Conservation (phyloP, 1,140 invertebrate genomes). For the Drosophila bipectinata region DNA sequence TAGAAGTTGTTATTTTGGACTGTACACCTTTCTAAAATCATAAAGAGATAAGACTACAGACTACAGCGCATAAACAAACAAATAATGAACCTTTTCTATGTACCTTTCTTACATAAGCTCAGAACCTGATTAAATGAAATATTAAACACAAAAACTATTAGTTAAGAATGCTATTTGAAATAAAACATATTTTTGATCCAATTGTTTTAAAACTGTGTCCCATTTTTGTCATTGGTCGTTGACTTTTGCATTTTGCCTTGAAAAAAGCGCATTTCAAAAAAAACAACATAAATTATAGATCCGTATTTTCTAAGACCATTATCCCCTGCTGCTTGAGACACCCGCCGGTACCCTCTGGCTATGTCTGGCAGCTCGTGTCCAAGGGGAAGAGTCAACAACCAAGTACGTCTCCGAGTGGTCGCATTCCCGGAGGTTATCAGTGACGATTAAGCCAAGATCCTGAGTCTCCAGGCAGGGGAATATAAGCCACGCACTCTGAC, state of each 20-base stretch:
- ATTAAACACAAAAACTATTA: not conserved
- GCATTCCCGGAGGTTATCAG: constrained; percentile 29
- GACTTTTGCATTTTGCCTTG: too few relatives aligned
- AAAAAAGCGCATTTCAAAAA: not conserved
- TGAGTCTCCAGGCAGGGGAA: not conserved
- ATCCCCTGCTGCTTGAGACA: not conserved
- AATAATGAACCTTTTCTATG: not conserved
- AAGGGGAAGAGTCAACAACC: constrained; percentile 37
- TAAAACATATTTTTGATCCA: too few relatives aligned
- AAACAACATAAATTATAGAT: not conserved
- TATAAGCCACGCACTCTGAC: constrained; percentile 33
- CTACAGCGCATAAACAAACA: not conserved
- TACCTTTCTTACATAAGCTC: constrained; percentile 1
- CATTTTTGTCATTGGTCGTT: too few relatives aligned
- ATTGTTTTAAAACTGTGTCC: too few relatives aligned
- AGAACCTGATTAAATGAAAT: not conserved
- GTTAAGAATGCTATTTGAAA: too few relatives aligned
- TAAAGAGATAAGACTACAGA: constrained; percentile 3
- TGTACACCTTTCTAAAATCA: not conserved
- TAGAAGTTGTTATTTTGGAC: not conserved
- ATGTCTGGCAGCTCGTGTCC: constrained; percentile 15
- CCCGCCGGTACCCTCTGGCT: constrained; percentile 3
- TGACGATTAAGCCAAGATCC: constrained; percentile 4
- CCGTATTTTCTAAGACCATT: not conserved
- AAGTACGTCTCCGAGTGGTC: constrained; percentile 21